A percentile compares a stretch with the other conserved stretches of the same genome.
Conservation (phyloP, 64 coral and sea anemone species). For the Stylophora pistillata region DNA sequence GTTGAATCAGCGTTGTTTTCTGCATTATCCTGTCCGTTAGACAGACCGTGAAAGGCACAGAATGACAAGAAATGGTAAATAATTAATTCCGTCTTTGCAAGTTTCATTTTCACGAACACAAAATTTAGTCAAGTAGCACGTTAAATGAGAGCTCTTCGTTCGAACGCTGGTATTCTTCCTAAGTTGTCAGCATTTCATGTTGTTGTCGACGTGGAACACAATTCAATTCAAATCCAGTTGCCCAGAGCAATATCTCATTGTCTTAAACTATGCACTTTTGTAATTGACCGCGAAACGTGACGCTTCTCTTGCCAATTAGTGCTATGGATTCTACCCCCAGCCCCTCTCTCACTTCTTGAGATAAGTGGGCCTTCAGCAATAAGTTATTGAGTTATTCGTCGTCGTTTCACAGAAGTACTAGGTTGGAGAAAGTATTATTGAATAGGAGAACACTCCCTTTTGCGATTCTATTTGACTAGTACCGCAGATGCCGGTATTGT, state of each 20-base stretch:
- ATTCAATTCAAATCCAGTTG: neutral
- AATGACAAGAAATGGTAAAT: neutral
- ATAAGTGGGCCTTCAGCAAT: neutral
- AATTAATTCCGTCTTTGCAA: neutral
- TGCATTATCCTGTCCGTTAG: neutral
- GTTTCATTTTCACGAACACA: neutral
- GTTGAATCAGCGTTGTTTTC: neutral
- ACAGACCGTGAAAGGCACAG: neutral
- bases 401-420: neutral
- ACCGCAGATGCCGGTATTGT: too few relatives aligned
- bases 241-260: neutral
- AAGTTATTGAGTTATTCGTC: neutral
- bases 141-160: too few relatives aligned
- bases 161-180: too few relatives aligned
- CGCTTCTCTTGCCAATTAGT: neutral
- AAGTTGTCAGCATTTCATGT: too few relatives aligned
- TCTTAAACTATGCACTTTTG: constrained; percentile 8
- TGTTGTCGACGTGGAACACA: constrained; percentile 5
- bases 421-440: neutral
- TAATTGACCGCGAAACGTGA: neutral
- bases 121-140: neutral
- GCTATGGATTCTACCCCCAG: neutral
- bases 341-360: too few relatives aligned
- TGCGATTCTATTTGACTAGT: too few relatives aligned
- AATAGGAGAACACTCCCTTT: too few relatives aligned